Conservation (phyloP, 2,113 vertebrate genomes). For the Phaetusa simplex region DNA sequence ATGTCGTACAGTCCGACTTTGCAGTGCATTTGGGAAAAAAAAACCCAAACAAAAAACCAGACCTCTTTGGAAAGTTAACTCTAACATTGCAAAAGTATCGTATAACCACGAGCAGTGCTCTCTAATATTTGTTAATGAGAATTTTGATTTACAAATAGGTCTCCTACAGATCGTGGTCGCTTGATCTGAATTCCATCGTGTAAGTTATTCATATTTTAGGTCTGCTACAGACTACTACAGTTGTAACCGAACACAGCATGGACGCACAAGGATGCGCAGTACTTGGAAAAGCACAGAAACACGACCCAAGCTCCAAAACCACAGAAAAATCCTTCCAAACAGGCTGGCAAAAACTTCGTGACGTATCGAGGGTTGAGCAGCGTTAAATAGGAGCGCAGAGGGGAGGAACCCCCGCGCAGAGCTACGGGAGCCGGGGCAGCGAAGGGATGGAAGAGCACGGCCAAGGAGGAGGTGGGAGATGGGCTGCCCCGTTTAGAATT, state of each 20-base stretch:
- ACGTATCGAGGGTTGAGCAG: neutral
- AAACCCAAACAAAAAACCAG: neutral
- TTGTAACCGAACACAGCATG: neutral
- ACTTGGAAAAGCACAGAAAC: neutral
- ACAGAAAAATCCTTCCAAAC: neutral
- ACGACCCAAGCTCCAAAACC: neutral
- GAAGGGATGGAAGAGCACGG: neutral
- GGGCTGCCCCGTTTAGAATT: neutral
- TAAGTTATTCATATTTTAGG: neutral
- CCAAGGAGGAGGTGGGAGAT: neutral
- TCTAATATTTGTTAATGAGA: neutral
- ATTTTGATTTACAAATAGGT: neutral
- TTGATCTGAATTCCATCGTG: neutral
- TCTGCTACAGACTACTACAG: neutral
- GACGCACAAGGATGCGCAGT: neutral
- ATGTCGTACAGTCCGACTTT: neutral
- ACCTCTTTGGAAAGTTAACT: neutral
- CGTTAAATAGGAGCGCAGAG: fast-evolving
- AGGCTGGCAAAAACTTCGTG: neutral
- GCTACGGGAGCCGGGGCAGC: neutral
- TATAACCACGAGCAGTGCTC: neutral
- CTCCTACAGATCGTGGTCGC: neutral
- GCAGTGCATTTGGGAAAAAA: neutral
- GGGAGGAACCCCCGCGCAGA: neutral
- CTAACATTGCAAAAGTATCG: neutral